Evolutionary conservation across 2,797 vertebrate genomes (phyloP), one percentile per base, ranked within the genome.

Genomic region (Nannoperca obscura): DNA sequence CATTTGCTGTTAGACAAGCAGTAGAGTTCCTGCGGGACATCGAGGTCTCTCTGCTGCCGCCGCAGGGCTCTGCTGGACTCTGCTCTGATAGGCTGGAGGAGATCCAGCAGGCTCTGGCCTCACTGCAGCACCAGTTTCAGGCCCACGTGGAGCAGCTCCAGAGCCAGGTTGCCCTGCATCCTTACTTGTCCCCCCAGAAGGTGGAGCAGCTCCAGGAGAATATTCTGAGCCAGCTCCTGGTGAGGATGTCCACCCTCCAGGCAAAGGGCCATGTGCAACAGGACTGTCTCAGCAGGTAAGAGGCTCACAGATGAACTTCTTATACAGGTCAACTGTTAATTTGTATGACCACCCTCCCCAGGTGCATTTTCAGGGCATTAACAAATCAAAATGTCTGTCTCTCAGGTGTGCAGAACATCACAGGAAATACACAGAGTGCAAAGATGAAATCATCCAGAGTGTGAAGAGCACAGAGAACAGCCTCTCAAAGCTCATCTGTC

Each of bases 371-470:
- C n/a, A 24, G 9, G 3, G 6, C 14, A 44, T 53, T 3, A 34
- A 59, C 5, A 34, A 4, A 24, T 38, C 0, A 6, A 10, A 3
- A 5, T 52, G 13, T 70, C 0, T 81, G 9, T 74, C 17, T 76
- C 80, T 24, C 72, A 99, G 98, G 49, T 97, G 95, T 92, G 89
- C 93, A 15, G 94, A 97, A 88, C 92, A 92, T 81, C 86, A 96
- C 71, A 91, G 77, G 76, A 79, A 66, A 66, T 96, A 94, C 76
- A 91, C 20, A 50, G 83, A 91, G 68, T 72, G 72, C 54, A 94
- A 92, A 71, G 94, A 96, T 30, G 91, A 96, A 59, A 92, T 97
- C 54, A 60, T 82, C 22, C 83, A 85, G 78, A 71, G 85, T 30
- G 85, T 97, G 63, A 88, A 85, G 40, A 91, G 85, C 2, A 60